Evolutionary conservation across 2,888 invertebrate genomes (phyloP).

Genomic region (Tetanocera ferruginea): DNA sequence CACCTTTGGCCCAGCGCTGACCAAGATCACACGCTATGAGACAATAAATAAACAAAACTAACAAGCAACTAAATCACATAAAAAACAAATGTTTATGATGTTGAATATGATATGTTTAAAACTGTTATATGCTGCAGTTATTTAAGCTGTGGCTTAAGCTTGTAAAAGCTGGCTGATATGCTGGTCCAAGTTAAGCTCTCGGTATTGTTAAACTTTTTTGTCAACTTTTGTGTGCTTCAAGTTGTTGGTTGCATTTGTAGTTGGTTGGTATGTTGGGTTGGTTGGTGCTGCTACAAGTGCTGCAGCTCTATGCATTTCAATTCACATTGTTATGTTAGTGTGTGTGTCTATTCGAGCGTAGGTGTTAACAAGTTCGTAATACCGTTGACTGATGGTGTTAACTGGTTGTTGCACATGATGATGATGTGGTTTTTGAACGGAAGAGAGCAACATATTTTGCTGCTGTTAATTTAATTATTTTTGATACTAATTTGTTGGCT

Average conservation of each 20-base stretch:
- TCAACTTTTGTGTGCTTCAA: background rate
- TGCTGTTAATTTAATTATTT: background rate
- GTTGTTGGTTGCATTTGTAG: background rate
- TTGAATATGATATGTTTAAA: too few relatives aligned
- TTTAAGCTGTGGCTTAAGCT: too few relatives aligned
- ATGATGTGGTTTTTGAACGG: background rate
- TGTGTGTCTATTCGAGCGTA: background rate
- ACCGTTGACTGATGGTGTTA: constrained; percentile 12
- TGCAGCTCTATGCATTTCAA: background rate
- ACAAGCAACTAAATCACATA: too few relatives aligned
- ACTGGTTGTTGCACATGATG: background rate
- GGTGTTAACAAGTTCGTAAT: constrained; percentile 9
- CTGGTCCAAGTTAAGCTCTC: background rate
- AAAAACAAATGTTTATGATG: too few relatives aligned
- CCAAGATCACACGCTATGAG: too few relatives aligned
- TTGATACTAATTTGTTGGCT: background rate
- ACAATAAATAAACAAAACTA: too few relatives aligned
- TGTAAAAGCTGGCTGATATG: too few relatives aligned
- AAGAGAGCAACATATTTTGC: background rate
- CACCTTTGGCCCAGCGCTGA: too few relatives aligned
- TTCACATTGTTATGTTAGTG: background rate
- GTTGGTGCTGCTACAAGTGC: background rate
- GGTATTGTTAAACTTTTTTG: background rate
- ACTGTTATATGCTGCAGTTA: too few relatives aligned
- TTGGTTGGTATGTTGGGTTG: background rate